These are phyloP conservation scores for Tricholaema leucomelas DNA, from an alignment of 2,113 vertebrate genomes.

Conservation along the genomic window DNA sequence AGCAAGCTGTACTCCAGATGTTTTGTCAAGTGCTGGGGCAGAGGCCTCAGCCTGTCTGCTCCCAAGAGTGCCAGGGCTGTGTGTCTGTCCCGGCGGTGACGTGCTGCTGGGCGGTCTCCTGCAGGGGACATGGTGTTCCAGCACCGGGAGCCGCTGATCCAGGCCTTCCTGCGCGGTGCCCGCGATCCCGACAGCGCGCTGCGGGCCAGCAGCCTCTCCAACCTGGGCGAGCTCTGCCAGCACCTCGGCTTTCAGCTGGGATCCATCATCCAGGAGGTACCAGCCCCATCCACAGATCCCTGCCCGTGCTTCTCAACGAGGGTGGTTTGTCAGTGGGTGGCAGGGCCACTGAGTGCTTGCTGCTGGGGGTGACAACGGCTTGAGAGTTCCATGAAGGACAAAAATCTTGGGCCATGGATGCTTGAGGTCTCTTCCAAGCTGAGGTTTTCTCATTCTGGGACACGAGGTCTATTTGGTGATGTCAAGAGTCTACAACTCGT, in stretches of 20 bases:
- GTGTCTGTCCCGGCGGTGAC: background rate
- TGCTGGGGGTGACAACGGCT: background rate
- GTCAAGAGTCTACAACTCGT: background rate
- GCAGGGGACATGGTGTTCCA: slow-evolving; percentile 88
- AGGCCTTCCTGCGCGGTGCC: slow-evolving; percentile 83
- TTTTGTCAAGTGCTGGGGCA: background rate
- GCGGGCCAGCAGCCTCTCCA: slow-evolving; percentile 92
- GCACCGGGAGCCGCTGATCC: slow-evolving; percentile 82
- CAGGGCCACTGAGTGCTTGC: background rate
- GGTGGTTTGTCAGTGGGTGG: background rate
- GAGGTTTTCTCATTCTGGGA: background rate
- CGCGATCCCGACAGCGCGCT: slow-evolving; percentile 79
- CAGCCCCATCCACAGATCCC: rapidly evolving
- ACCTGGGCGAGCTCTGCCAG: slow-evolving; percentile 92
- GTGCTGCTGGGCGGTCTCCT: background rate
- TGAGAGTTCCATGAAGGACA: background rate
- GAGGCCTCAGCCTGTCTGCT: background rate
- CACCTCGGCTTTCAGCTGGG: slow-evolving; percentile 86
- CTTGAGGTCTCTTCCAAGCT: background rate
- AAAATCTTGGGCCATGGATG: background rate
- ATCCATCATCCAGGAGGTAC: slow-evolving; percentile 88
- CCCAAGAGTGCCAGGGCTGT: rapidly evolving
- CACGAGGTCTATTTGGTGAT: background rate
- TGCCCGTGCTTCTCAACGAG: rapidly evolving
- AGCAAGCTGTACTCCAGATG: background rate